phyloP scores from a whole-genome alignment of 2,888 invertebrate species.

The Ptychoptera albimana region DNA sequence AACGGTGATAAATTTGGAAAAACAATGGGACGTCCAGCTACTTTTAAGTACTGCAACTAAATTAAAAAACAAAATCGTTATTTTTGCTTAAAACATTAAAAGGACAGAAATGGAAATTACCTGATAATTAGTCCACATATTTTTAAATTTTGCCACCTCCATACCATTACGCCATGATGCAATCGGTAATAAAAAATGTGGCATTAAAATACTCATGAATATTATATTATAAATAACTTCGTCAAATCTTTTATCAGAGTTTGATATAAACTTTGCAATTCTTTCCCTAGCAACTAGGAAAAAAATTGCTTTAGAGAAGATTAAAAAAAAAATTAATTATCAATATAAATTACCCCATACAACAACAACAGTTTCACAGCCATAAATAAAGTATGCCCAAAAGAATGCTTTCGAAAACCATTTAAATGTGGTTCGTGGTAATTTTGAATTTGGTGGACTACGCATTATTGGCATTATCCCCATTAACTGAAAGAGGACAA shows the following conservation, averaged over 20 bases:
- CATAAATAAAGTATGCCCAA: conserved; percentile 49
- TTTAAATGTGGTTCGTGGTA: conserved; percentile 38
- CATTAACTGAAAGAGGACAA: conserved; percentile 58
- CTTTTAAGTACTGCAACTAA: conserved; percentile 37
- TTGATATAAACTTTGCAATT: conserved; percentile 36
- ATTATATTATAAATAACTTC: conserved; percentile 61
- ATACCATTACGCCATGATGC: conserved; percentile 55
- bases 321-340: neutral
- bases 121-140: conserved; percentile 65
- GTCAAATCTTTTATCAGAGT: conserved; percentile 49
- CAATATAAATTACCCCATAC: conserved; percentile 12
- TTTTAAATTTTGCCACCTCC: conserved; percentile 58
- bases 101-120: conserved; percentile 7
- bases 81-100: too few relatives aligned
- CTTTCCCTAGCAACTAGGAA: conserved; percentile 35
- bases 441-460: conserved; percentile 34
- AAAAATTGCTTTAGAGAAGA: neutral
- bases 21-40: conserved; percentile 45
- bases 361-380: conserved; percentile 42
- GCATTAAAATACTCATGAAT: conserved; percentile 52
- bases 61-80: conserved; percentile 3
- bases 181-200: conserved; percentile 49
- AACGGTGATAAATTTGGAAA: conserved; percentile 46
- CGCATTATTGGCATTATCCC: conserved; percentile 61
- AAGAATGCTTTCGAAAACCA: conserved; percentile 51